Base-by-base conservation (phyloP, 2,888 invertebrate species). In the Busseola fusca region DNA sequence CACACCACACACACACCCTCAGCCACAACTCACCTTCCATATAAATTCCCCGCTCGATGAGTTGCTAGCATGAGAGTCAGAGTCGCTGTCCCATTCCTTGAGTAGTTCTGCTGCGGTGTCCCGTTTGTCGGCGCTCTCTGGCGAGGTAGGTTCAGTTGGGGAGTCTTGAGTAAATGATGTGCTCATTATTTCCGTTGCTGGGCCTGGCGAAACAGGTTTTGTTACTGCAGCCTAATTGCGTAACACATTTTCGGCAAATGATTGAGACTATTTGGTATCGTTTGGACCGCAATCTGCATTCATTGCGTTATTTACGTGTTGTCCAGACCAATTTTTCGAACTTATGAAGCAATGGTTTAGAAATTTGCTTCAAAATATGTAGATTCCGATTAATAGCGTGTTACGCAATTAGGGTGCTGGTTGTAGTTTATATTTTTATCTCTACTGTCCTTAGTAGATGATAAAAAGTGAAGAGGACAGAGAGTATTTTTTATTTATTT, bases 41-140 rank as follows among this genome's bases (percentile, higher is more conserved):
- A 97, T 97, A 87, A 98, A 98, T 91, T 98, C 97, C 16, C 97
- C 97, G 77, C 97, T 97, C 10, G 97, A 97, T 12, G 97, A 97
- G 48, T 97, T 97, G 78, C 97, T 96, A n/a, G 96, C 96, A 71
- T 94, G 94, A 2, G 95, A 93, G 74, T 96, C 97, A 14, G 96
- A 96, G 83, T 97, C 97, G 91, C 97, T 97, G 88, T 97, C 97
- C 97, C 97, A 97, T 85, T 97, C 97, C 84, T 97, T 96, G 80
- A 95, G 84, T 82, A 93, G 90, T 27, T 95, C 95, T 0, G 92
- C 90, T 2, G 90, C 91, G 30, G 94, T 91, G 70, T 93, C 91
- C 10, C 92, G 91, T 48, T 93, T 93, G 78, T 90, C 90, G 80
- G 91, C 92, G 83, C 90, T 88, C 84, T 91, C 92, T 14, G 93